phyloP scores from a whole-genome alignment of 2,113 vertebrate genomes.

The Ranitomeya imitator region DNA sequence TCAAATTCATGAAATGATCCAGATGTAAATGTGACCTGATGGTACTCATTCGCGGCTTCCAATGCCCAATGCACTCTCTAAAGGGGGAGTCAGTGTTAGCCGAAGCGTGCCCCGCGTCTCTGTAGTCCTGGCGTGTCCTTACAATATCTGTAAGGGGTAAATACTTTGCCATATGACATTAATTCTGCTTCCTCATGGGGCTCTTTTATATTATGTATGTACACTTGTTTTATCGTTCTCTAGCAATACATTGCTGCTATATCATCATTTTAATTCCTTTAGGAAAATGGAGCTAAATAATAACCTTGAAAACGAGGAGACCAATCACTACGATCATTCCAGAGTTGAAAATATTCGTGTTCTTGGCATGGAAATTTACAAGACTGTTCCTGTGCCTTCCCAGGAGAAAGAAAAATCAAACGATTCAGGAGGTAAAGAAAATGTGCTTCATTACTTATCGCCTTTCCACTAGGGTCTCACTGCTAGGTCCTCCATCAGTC shows the following conservation, averaged over 20 bases:
- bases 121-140: too few relatives aligned
- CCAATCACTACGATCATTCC: conserved; percentile 66
- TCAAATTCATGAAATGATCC: not conserved
- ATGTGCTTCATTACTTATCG: too few relatives aligned
- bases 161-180: too few relatives aligned
- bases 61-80: too few relatives aligned
- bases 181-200: too few relatives aligned
- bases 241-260: not conserved
- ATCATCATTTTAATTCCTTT: conserved; percentile 31
- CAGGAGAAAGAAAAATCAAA: conserved; percentile 62
- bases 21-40: not conserved
- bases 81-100: too few relatives aligned
- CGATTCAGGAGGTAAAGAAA: conserved; percentile 65
- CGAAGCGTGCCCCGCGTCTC: too few relatives aligned
- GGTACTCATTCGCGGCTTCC: too few relatives aligned
- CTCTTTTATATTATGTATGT: not conserved
- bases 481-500: too few relatives aligned
- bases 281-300: conserved; percentile 77
- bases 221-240: not conserved
- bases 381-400: conserved; percentile 57
- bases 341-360: conserved; percentile 49
- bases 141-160: too few relatives aligned
- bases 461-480: too few relatives aligned
- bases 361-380: conserved; percentile 58
- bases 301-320: conserved; percentile 76